These are phyloP conservation scores for Poecilia latipinna DNA, from an alignment of 2,113 vertebrate species.

Conservation along the genomic window DNA sequence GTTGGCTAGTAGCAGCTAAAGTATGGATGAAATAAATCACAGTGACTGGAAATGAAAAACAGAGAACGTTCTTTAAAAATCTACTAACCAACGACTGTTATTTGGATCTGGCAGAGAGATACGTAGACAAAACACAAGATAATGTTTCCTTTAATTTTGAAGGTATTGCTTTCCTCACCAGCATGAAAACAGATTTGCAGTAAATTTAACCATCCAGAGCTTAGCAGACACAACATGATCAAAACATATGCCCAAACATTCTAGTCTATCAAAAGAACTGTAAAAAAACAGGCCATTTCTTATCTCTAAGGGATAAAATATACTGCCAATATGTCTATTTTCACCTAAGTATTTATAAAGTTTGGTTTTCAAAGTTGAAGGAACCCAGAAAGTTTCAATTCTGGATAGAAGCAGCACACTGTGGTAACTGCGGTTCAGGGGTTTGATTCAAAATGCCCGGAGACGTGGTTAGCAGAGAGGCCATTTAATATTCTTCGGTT, in stretches of 20 bases:
- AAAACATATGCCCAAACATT: slow-evolving; percentile 49
- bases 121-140: slow-evolving; percentile 52
- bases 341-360: slow-evolving; percentile 53
- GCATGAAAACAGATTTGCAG: slow-evolving; percentile 61
- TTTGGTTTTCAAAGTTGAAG: slow-evolving; percentile 36
- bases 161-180: slow-evolving; percentile 31
- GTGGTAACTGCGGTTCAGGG: slow-evolving; percentile 66
- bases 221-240: slow-evolving; percentile 47
- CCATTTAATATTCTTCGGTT: slow-evolving; percentile 66
- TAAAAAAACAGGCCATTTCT: slow-evolving; percentile 57
- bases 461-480: slow-evolving; percentile 57
- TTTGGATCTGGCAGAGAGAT: slow-evolving; percentile 32
- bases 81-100: slow-evolving; percentile 42
- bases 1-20: slow-evolving; percentile 65
- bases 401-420: slow-evolving; percentile 49
- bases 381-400: slow-evolving; percentile 48
- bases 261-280: slow-evolving; percentile 32
- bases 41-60: slow-evolving; percentile 31
- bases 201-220: slow-evolving; percentile 45
- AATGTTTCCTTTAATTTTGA: slow-evolving; percentile 55
- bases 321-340: slow-evolving; percentile 63
- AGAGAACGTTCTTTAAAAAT: slow-evolving; percentile 46
- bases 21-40: slow-evolving; percentile 65
- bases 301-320: slow-evolving; percentile 37
- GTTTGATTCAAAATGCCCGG: slow-evolving; percentile 54